phyloP scores from a whole-genome alignment of 2,797 vertebrate species.

The Enteromius trimaculatus region DNA sequence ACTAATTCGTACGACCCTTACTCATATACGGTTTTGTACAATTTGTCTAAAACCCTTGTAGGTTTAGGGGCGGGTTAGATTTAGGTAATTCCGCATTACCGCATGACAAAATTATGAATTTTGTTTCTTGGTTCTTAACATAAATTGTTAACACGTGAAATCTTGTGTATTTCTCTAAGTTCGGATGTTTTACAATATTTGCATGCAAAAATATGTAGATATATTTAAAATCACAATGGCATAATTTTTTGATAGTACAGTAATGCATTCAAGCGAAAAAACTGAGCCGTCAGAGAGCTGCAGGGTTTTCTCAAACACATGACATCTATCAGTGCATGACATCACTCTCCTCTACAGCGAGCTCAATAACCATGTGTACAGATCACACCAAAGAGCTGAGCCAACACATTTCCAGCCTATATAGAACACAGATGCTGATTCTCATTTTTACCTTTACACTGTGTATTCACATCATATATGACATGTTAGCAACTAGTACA shows the following conservation, averaged over 20 bases:
- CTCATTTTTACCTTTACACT: background rate
- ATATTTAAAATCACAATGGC: background rate
- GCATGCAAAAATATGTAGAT: background rate
- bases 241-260: background rate
- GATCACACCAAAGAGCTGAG: slow-evolving; percentile 49
- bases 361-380: slow-evolving; percentile 11
- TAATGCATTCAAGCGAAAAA: background rate
- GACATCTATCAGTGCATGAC: slow-evolving; percentile 55
- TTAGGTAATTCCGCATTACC: no score
- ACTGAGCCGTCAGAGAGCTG: background rate
- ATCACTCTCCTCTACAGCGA: slow-evolving; percentile 27
- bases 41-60: no score
- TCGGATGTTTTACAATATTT: background rate
- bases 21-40: no score
- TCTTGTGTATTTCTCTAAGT: background rate
- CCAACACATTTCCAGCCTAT: slow-evolving; percentile 39
- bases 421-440: slow-evolving; percentile 22
- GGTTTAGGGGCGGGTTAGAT: no score
- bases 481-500: background rate
- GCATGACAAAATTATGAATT: background rate
- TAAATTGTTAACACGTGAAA: background rate
- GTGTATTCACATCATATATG: background rate
- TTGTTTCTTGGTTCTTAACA: background rate
- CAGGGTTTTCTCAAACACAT: slow-evolving; percentile 11
- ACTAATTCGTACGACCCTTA: no score